Base-by-base conservation (phyloP, 2,797 vertebrate species). In the Pampus argenteus region DNA sequence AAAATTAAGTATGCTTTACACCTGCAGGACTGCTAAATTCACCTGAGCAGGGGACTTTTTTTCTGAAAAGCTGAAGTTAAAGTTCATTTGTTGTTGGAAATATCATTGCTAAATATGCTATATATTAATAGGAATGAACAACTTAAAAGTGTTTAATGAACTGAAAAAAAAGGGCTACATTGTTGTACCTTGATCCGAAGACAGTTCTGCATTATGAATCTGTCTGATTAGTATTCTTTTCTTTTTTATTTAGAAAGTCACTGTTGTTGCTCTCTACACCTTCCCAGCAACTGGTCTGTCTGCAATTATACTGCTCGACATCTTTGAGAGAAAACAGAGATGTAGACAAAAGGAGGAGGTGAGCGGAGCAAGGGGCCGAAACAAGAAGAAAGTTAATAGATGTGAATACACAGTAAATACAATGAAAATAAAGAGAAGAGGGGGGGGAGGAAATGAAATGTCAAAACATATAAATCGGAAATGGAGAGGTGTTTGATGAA, bases 11-110 rank as follows among this genome's bases (percentile, higher is more conserved):
- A 40, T 50, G 31, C 48, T 36, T 54, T 49, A 29, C 66, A 71
- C 70, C 61, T 74, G 69, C 34, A 44, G 28, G 13, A 56, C 55
- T 60, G 49, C 23, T 23, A 18, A 54, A 40, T 45, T 42, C 47
- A 74, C 34, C 36, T 22, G 48, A 64, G 72, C 25, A 38, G 49
- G 65, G 63, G 60, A 73, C 52, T 58, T 51, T 60, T 51, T 51
- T 69, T 61, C 6, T 0, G 11, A 4, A 17, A 60, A 69, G 5
- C 13, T 0, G 45, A 48, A 72, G 63, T 68, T 64, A 65, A 72
- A 49, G 50, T 62, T 73, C 47, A 66, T 77, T 76, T 74, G 44
- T 71, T 63, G 44, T 57, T 71, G 74, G 74, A 83, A 83, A 80
- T 76, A 56, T 48, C 34, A 4, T 28, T 66, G n/a, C n/a, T n/a